Base-by-base conservation (phyloP, 2,797 vertebrate genomes). In the Falco berigora region DNA sequence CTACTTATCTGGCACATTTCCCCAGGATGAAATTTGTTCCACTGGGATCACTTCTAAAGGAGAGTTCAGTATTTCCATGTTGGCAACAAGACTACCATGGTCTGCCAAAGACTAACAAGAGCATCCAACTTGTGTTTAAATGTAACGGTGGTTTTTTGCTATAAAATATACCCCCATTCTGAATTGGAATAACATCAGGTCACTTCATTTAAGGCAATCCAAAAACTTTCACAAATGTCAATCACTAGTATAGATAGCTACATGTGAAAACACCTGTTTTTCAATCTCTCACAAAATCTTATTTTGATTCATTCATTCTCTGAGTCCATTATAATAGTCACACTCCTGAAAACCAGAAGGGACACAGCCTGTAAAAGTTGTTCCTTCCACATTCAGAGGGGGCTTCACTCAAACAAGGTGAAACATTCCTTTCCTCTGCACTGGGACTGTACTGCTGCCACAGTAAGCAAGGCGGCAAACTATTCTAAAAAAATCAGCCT, bases 21-120 rank as follows among this genome's bases (percentile, higher is more conserved):
- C 36, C 49, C 46, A 85, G 36, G 56, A 76, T 66, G 22, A 67
- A 62, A 61, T 89, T 68, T 71, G 20, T 95, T 94, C 80, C 63
- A 67, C 32, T 82, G 77, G 19, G 67, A 90, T n/a, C n/a, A 46
- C 21, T 86, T 86, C 62, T 92, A 63, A 88, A 63, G 63, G n/a
- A 91, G 69, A 92, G 84, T 22, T 86, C 69, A 80, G 42, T 55
- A 89, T 78, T 92, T 81, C 82, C 50, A 38, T 4, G 23, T 67
- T 1, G 0, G 86, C 74, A 86, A 84, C 10, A 69, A 82, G 71
- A 64, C 52, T 90, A 30, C 42, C 71, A 32, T 16, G 24, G 76
- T 88, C 76, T 75, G 94, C 77, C 88, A 88, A 95, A 95, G 55
- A 73, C 71, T 71, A 92, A 69, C 38, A 77, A 71, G 11, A 81